Conservation (phyloP, 1,140 invertebrate genomes). For the Popillia japonica region DNA sequence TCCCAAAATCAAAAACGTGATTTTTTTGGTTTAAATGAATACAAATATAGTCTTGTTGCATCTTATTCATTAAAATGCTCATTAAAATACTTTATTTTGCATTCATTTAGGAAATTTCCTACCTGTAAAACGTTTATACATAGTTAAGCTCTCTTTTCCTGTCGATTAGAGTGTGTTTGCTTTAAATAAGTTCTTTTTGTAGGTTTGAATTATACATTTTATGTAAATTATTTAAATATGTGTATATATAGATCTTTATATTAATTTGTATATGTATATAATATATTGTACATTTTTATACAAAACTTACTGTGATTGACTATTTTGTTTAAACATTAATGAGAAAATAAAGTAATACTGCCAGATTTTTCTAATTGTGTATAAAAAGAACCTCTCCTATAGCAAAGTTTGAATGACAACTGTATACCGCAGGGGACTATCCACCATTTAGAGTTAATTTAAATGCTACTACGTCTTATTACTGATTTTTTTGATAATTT, state of each 20-base stretch:
- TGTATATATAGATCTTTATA: constrained; percentile 36
- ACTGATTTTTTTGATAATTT: constrained; percentile 44
- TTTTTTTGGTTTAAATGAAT: too few species aligned
- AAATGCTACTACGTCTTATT: background rate
- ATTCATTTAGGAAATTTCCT: constrained; percentile 16
- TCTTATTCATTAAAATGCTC: background rate
- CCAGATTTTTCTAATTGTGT: constrained; percentile 31
- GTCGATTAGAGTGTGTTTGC: constrained; percentile 5
- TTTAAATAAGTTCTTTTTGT: constrained; percentile 35
- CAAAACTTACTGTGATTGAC: constrained; percentile 43
- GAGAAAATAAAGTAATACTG: constrained; percentile 36
- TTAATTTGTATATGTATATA: constrained; percentile 29
- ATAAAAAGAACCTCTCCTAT: constrained; percentile 24
- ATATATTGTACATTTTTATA: constrained; percentile 47
- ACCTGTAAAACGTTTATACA: constrained; percentile 28
- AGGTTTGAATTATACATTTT: constrained; percentile 37
- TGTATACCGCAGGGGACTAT: background rate
- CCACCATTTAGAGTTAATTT: background rate
- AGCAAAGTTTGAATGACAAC: background rate
- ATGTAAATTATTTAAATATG: constrained; percentile 33
- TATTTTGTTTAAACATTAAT: constrained; percentile 35
- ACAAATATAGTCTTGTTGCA: background rate
- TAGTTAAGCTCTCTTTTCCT: constrained; percentile 43
- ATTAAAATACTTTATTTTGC: background rate
- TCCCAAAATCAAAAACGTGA: too few species aligned